Evolutionary conservation across 2,113 vertebrate species (phyloP).

Genomic region (Rhodinocichla rosea): DNA sequence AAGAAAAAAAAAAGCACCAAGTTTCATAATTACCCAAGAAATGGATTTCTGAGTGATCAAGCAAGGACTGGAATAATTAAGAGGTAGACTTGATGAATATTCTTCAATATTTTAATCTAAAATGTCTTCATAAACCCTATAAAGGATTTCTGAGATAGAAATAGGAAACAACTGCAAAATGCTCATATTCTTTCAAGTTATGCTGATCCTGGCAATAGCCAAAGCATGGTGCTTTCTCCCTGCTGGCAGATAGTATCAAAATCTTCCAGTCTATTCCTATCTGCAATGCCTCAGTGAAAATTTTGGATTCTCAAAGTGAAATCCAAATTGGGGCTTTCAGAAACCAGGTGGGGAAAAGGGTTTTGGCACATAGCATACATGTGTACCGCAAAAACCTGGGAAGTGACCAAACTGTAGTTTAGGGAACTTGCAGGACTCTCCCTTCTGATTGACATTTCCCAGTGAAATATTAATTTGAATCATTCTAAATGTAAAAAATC

Average conservation of each 20-base stretch:
- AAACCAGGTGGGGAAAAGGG: not conserved
- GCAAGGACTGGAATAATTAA: not conserved
- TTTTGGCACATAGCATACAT: not conserved
- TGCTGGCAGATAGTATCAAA: not conserved
- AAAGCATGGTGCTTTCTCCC: not conserved
- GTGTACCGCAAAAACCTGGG: not conserved
- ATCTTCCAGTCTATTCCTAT: not conserved
- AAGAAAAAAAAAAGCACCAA: not conserved
- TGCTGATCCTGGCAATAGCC: not conserved
- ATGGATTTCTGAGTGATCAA: not conserved
- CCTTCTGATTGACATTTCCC: not conserved
- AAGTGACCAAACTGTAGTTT: not conserved
- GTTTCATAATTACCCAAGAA: not conserved
- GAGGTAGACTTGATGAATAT: not conserved
- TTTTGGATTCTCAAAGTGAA: not conserved
- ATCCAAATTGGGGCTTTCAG: not conserved
- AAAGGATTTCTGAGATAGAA: not conserved
- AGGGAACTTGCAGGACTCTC: not conserved
- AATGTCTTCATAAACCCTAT: not conserved
- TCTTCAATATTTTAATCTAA: not conserved
- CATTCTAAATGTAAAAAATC: not conserved
- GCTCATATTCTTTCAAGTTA: not conserved
- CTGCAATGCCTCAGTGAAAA: not conserved
- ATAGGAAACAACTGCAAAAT: not conserved
- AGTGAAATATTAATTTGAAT: not conserved